Evolutionary conservation across 2,888 invertebrate species (phyloP), one percentile per base, ranked within the genome.

Genomic region (Spodoptera littoralis): DNA sequence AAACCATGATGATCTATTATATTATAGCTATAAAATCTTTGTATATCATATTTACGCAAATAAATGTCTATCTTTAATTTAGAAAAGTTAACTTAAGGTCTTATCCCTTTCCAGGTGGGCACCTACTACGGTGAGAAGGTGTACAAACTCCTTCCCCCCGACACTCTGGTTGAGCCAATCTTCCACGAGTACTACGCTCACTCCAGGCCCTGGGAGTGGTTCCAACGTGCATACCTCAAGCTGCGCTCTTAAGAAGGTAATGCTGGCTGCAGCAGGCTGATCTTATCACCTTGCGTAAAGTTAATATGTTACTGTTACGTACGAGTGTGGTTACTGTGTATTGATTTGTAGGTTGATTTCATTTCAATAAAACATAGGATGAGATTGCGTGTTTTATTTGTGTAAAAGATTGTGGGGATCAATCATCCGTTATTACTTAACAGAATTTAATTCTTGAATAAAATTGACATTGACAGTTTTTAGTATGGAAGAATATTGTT

Each of bases 81-180:
- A 18, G 18, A 18, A 18, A 18, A 18, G 18, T 18, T 18, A 18
- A 18, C 8, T 36, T 9, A 8, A 36, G 36, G 1, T 8, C 6
- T 9, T 6, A 36, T 36, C 6, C 0, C 36, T 71, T 88, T 85
- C 44, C 86, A 94, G 95, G 96, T 97, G 6, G 99, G 99, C 51
- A 99, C 98, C 2, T 97, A 96, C 90, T 98, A 97, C 77, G 98
- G 98, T 5, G 97, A 98, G 86, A 97, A 97, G 27, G 92, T 99
- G 11, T 99, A 95, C 94, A 96, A 97, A 81, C 96, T 96, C 0
- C 73, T 96, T 44, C 95, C 96, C 0, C 90, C 95, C 56, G 96
- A 97, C 77, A 93, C 95, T 2, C 95, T 97, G 27, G 87, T 97
- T 2, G 94, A 96, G 44, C 97, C 97, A 0, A 91, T 89, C 54